Conservation (phyloP, 2,797 vertebrate genomes). For the Jordanella pulchra region DNA sequence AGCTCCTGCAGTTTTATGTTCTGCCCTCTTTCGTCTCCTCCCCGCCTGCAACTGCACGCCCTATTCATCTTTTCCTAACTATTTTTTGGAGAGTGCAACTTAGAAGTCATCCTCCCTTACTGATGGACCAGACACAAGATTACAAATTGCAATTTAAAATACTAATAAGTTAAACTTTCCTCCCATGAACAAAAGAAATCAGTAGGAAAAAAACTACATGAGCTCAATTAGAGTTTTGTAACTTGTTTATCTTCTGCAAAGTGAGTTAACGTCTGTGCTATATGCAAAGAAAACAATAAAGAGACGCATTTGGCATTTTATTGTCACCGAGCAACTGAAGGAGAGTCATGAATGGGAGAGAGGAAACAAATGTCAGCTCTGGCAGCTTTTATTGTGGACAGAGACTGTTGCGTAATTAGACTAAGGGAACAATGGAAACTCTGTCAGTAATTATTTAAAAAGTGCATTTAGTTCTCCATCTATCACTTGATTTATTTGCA, state of each 20-base stretch:
- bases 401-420: slow-evolving; percentile 39
- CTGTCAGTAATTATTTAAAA: slow-evolving; percentile 44
- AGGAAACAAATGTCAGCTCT: slow-evolving; percentile 35
- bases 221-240: slow-evolving; percentile 43
- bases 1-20: slow-evolving; percentile 73
- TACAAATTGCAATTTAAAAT: slow-evolving; percentile 24
- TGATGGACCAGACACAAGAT: slow-evolving; percentile 33
- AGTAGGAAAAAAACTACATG: slow-evolving; percentile 13
- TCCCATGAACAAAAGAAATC: slow-evolving; percentile 22
- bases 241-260: slow-evolving; percentile 43
- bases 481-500: slow-evolving; percentile 49
- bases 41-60: slow-evolving; percentile 5
- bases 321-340: slow-evolving; percentile 37
- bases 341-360: slow-evolving; percentile 40
- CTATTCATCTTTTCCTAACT: slow-evolving; percentile 14
- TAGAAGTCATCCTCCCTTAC: slow-evolving; percentile 20
- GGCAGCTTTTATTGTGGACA: slow-evolving; percentile 34
- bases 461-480: slow-evolving; percentile 44
- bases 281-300: slow-evolving; percentile 43
- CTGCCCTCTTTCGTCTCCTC: slow-evolving; percentile 25
- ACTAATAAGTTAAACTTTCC: slow-evolving; percentile 23
- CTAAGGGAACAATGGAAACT: slow-evolving; percentile 44
- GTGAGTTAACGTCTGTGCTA: slow-evolving; percentile 40
- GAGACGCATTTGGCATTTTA: slow-evolving; percentile 26
- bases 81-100: slow-evolving; percentile 19